Base-by-base conservation (phyloP, 2,113 vertebrate genomes). In the Cynopterus brachyotis region DNA sequence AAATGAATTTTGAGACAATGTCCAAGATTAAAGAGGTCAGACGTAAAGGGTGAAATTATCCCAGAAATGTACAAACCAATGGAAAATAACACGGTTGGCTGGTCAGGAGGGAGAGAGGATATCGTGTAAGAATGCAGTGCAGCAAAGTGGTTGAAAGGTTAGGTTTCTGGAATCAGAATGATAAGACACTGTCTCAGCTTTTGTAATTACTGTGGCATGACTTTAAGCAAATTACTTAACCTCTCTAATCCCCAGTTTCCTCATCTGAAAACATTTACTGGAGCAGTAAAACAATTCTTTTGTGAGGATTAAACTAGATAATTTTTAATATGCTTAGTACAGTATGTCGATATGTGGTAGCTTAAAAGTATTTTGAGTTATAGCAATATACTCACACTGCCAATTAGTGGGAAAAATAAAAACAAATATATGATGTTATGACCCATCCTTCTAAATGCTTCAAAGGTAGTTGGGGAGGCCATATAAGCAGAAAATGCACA, bases 291-390 rank as follows among this genome's bases (percentile, higher is more conserved):
- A 78, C 35, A 64, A 50, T 32, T 50, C 45, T 80, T 84, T 94
- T 72, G 35, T 75, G 70, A 92, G 22, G 3, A 91, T 83, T 86
- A 82, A 57, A 57, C 8, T 70, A 82, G 26, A 59, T 50, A 60
- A 57, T 42, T 90, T 94, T 83, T 35, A 80, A 91, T 53, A 10
- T 79, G 30, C 28, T 94, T 92, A 83, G 55, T 35, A 83, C 32
- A 91, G 32, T 35, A 3, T 62, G 3, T 76, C 16, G 91, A 47
- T 88, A 85, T 26, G 37, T 92, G 37, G 20, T 76, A 84, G 32
- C 30, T 91, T 90, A 95, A 79, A 85, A 90, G 17, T 88, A 67
- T 72, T 94, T 95, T 80, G 17, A 83, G 32, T 93, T 95, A 28
- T 28, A 59, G 42, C 22, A 94, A 70, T 45, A 84, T 57, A 75